Evolutionary conservation across 2,797 vertebrate genomes (phyloP).

Genomic region (Gadopsis marmoratus): DNA sequence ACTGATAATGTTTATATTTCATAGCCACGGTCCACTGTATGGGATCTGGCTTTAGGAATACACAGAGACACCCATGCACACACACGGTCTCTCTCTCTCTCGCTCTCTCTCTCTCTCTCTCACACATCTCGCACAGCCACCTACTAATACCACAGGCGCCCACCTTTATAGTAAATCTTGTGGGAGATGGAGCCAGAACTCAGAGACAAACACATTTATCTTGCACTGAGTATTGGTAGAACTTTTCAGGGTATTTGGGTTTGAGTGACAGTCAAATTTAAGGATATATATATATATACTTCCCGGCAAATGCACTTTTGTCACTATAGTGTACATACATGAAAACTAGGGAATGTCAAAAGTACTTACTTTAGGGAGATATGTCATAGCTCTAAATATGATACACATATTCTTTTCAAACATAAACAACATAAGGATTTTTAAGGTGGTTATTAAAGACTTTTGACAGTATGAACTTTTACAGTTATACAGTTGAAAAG

Average conservation of each 20-base stretch:
- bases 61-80: constrained; percentile 5
- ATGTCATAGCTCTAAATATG: not conserved
- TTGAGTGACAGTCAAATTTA: constrained; percentile 17
- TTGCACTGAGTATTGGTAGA: constrained; percentile 26
- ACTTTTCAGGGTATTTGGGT: constrained; percentile 31
- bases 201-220: constrained; percentile 64
- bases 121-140: constrained; percentile 29
- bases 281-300: not conserved
- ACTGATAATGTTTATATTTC: constrained; percentile 74
- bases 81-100: not conserved
- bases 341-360: not conserved
- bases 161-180: constrained; percentile 55
- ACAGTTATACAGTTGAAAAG: not conserved
- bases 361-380: not conserved
- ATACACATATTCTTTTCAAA: not conserved
- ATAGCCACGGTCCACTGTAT: constrained; percentile 54
- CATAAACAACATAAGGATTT: not conserved
- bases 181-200: constrained; percentile 53
- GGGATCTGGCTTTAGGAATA: constrained; percentile 37
- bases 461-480: not conserved
- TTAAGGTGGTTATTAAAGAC: not conserved
- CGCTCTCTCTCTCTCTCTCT: not conserved
- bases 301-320: not conserved
- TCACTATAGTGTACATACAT: not conserved
- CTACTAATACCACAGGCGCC: constrained; percentile 27